A percentile compares a stretch with the other conserved stretches of the same genome.
These are phyloP conservation scores for Carposina sasakii DNA, from an alignment of 1,140 invertebrate species.

Conservation along the genomic window DNA sequence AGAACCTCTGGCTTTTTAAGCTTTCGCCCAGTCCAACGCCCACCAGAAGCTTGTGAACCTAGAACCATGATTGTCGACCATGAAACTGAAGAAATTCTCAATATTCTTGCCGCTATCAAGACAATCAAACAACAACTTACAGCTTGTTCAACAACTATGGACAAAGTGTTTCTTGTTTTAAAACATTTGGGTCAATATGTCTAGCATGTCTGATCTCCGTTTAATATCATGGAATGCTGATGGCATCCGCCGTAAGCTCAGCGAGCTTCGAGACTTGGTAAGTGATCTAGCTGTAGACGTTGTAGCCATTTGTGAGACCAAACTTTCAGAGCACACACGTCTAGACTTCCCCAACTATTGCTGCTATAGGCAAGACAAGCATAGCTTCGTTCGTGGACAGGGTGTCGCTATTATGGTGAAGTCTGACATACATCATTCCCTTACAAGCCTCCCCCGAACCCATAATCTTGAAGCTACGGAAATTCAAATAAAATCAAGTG, in stretches of 20 bases:
- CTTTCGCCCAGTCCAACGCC: no score
- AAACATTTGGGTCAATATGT: slow-evolving; percentile 1
- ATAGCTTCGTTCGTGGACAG: background rate
- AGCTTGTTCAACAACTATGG: background rate
- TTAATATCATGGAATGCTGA: slow-evolving; percentile 2
- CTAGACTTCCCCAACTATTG: background rate
- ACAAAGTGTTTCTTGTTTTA: slow-evolving; percentile 1
- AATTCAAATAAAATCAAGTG: background rate
- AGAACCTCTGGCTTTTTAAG: no score
- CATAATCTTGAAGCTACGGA: background rate
- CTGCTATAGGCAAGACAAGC: slow-evolving; percentile 4
- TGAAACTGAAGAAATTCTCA: background rate
- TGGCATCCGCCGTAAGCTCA: background rate
- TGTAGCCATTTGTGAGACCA: background rate
- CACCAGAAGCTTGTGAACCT: background rate
- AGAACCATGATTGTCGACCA: background rate
- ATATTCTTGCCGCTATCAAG: background rate
- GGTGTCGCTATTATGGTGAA: slow-evolving; percentile 3
- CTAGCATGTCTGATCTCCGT: background rate
- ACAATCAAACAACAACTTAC: background rate
- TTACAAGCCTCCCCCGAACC: background rate
- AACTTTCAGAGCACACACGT: background rate
- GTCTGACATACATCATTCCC: background rate
- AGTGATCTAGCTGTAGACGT: background rate
- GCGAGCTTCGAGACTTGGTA: background rate